Percentiles rank a stretch among this genome's conserved stretches.
phyloP scores from a whole-genome alignment of 2,797 vertebrate species.

The Acropternis orthonyx region DNA sequence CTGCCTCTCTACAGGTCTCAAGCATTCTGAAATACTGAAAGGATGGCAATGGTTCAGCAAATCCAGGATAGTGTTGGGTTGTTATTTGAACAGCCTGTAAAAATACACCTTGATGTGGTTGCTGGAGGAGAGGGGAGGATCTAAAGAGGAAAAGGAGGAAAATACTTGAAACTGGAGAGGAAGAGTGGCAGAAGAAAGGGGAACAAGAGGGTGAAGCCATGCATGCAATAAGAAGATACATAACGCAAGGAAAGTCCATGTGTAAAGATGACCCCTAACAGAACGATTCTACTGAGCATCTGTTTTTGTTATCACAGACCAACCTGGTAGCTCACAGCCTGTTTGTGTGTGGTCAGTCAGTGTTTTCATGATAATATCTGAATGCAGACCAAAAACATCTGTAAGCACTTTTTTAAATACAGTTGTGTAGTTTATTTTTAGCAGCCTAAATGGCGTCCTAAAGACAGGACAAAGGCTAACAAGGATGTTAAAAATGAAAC shows the following conservation, averaged over 20 bases:
- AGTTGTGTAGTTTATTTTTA: neutral
- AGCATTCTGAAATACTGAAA: neutral
- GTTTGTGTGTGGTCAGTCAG: neutral
- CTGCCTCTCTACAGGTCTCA: accelerated
- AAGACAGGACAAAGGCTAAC: neutral
- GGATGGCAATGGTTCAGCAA: neutral
- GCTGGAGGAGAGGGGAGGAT: neutral
- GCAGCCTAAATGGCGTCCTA: neutral
- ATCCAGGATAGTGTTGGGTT: neutral
- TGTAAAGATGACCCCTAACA: neutral
- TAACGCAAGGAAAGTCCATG: neutral
- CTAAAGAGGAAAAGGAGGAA: neutral
- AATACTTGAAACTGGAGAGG: neutral
- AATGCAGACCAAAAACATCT: neutral
- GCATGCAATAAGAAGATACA: accelerated
- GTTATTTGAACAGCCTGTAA: neutral
- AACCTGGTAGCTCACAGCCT: neutral
- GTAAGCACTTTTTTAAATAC: neutral
- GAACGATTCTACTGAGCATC: neutral
- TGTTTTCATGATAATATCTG: neutral
- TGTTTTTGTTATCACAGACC: neutral
- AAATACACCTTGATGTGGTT: neutral
- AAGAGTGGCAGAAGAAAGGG: neutral
- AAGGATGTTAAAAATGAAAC: neutral
- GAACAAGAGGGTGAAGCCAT: neutral